A percentile compares a stretch with the other conserved stretches of the same genome.
phyloP scores from a whole-genome alignment of 2,797 vertebrate genomes.

The Callimico goeldii region DNA sequence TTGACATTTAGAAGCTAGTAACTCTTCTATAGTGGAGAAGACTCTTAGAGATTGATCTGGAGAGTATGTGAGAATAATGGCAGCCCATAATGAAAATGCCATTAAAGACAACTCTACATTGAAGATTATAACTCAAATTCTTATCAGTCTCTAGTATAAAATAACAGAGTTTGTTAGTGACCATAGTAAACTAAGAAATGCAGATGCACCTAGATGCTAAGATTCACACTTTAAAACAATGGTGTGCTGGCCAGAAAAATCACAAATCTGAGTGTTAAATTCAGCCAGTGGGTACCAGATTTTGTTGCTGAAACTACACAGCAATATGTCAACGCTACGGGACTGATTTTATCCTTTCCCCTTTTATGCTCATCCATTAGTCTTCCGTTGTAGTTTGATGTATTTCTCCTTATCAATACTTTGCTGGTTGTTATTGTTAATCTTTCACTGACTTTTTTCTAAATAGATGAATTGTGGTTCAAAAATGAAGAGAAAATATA shows the following conservation, averaged over 20 bases:
- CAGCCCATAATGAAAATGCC: not conserved
- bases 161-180: not conserved
- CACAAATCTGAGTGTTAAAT: not conserved
- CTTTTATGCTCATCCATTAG: not conserved
- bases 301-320: not conserved
- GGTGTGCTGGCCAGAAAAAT: not conserved
- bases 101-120: not conserved
- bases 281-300: not conserved
- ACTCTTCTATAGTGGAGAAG: not conserved
- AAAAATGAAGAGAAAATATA: not conserved
- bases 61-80: not conserved
- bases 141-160: not conserved
- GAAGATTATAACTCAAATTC: not conserved
- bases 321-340: not conserved
- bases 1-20: not conserved
- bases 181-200: not conserved
- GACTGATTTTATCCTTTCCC: not conserved
- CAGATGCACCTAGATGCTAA: not conserved
- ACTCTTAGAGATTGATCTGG: not conserved
- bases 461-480: not conserved
- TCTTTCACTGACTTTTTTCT: not conserved
- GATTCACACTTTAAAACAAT: not conserved
- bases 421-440: not conserved
- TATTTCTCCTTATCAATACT: not conserved
- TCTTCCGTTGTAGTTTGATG: not conserved